A percentile compares a stretch with the other conserved stretches of the same genome.
phyloP scores from a whole-genome alignment of 2,113 vertebrate species.

The Pygoscelis adeliae region DNA sequence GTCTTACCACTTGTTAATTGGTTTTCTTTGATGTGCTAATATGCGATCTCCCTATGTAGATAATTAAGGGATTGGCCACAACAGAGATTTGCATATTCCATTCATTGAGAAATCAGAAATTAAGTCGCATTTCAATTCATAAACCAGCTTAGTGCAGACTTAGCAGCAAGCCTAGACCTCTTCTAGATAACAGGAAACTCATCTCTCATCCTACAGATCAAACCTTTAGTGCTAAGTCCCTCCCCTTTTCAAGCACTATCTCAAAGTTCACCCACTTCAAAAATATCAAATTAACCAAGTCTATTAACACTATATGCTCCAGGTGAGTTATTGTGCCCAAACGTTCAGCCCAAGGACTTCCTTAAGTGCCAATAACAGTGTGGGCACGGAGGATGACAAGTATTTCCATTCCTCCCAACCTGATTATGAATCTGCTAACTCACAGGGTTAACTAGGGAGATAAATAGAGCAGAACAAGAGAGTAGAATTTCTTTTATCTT shows the following conservation, averaged over 20 bases:
- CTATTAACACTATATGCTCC: not conserved
- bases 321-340: not conserved
- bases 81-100: not conserved
- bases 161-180: not conserved
- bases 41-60: not conserved
- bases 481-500: not conserved
- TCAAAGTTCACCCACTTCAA: not conserved
- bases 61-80: not conserved
- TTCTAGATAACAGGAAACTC: not conserved
- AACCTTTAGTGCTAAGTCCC: not conserved
- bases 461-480: not conserved
- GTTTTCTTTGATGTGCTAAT: conserved; percentile 3
- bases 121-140: not conserved
- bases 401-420: not conserved
- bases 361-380: not conserved
- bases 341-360: not conserved
- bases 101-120: not conserved
- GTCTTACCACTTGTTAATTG: not conserved
- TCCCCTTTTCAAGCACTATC: not conserved
- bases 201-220: not conserved
- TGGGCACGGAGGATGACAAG: not conserved
- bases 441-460: not conserved
- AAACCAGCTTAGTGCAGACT: not conserved
- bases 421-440: not conserved
- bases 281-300: not conserved